A percentile compares a stretch with the other conserved stretches of the same genome.
These are phyloP conservation scores for Tragelaphus imberbis DNA, from an alignment of 2,113 vertebrate genomes.

Conservation along the genomic window DNA sequence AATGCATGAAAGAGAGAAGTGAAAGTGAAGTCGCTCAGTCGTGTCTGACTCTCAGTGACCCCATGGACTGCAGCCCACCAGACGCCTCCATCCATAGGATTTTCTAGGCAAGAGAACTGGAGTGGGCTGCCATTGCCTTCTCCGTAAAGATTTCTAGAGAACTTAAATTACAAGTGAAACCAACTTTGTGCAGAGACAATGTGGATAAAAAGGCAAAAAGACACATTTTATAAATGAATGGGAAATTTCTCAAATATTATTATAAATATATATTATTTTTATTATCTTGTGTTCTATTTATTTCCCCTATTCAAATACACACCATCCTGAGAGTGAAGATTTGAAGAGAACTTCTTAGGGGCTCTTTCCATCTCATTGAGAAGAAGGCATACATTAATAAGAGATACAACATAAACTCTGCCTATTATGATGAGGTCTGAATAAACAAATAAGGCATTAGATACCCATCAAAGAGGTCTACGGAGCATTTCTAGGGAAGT, in stretches of 20 bases:
- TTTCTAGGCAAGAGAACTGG: too few species aligned
- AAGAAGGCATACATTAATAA: background rate
- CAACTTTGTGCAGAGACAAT: background rate
- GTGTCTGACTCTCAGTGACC: too few species aligned
- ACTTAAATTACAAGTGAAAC: background rate
- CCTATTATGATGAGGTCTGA: background rate
- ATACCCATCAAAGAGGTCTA: background rate
- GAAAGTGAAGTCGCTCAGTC: too few species aligned
- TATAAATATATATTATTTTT: background rate
- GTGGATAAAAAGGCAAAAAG: background rate
- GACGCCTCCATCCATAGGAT: too few species aligned
- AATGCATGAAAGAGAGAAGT: too few species aligned
- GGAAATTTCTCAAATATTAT: background rate
- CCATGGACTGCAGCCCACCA: too few species aligned
- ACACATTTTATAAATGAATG: background rate
- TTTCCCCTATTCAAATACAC: background rate
- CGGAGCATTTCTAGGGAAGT: background rate
- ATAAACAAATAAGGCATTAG: background rate
- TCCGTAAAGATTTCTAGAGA: background rate
- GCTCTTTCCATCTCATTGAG: background rate
- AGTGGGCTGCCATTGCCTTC: too few species aligned
- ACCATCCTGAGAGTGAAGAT: background rate
- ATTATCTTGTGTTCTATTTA: background rate
- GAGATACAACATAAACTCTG: background rate
- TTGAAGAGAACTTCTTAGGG: background rate